Base-by-base conservation (phyloP, 2,113 vertebrate species). In the Zosterops lateralis region DNA sequence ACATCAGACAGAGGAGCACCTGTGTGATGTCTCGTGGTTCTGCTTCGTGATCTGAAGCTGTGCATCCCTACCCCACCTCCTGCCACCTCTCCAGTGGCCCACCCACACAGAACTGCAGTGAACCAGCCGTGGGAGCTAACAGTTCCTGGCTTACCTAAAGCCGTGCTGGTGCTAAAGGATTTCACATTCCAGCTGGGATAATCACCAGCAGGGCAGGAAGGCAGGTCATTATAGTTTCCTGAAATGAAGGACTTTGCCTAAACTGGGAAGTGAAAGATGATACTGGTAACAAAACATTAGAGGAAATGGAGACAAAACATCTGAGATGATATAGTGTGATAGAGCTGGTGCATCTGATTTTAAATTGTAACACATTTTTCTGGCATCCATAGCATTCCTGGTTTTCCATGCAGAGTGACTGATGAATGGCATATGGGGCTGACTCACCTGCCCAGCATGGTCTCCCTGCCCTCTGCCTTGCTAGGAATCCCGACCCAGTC, bases 221-320 rank as follows among this genome's bases (percentile, higher is more conserved):
- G 67, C 42, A 77, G 88, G 92, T 94, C 92, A 93, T 93, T 92
- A 96, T 87, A 36, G 58, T 66, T 96, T 92, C 94, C 93, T 95
- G 93, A 91, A 94, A 72, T 36, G 26, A 82, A 76, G 45, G 42
- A 56, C 66, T 79, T 92, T 75, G 81, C 78, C 64, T 79, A 47
- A 87, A 92, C 54, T 44, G 29, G 84, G 67, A 95, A 96, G 58
- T 76, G 71, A 84, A 82, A 58, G 40, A 75, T 68, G 62, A 82
- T 79, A 51, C 20, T 14, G 62, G 45, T 45, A 65, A 92, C 70
- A 89, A 79, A 95, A 89, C 50, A 31, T 40, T 7, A 76, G 51
- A 75, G 56, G 17, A 93, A 92, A 79, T 0, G 0, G 44, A 89
- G 74, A 79, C 42, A 61, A 78, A 93, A 57, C 50, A 65, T 47